phyloP scores from a whole-genome alignment of 2,113 vertebrate genomes.

The Lampris megalopsis region DNA sequence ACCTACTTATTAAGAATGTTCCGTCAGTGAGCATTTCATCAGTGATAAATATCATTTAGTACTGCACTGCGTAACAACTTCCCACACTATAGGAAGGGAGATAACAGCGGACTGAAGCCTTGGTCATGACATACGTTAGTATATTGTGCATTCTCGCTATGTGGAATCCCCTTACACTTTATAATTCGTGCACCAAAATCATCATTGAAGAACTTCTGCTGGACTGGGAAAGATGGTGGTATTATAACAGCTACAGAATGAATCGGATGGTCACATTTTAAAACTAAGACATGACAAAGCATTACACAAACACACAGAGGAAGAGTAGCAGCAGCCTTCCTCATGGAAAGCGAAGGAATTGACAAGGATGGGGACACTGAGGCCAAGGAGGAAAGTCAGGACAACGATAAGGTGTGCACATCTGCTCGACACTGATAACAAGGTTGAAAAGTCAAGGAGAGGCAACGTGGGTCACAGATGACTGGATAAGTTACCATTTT shows the following conservation, averaged over 20 bases:
- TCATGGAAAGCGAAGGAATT: constrained; percentile 21
- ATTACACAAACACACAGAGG: constrained; percentile 78
- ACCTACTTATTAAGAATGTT: neutral
- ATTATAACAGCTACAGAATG: neutral
- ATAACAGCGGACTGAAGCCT: too few relatives aligned
- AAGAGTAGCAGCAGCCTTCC: constrained; percentile 4
- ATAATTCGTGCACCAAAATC: too few relatives aligned
- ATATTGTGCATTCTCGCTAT: too few relatives aligned
- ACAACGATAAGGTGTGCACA: constrained; percentile 50
- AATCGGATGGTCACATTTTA: constrained; percentile 29
- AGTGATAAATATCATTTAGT: neutral
- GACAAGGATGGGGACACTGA: constrained; percentile 34
- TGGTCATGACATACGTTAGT: too few relatives aligned
- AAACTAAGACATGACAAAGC: constrained; percentile 81
- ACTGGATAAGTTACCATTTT: constrained; percentile 9
- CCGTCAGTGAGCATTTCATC: neutral
- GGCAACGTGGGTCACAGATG: constrained; percentile 70
- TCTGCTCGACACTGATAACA: constrained; percentile 39
- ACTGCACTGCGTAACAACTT: too few relatives aligned
- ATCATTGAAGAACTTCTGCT: neutral
- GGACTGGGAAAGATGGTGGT: neutral
- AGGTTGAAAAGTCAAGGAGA: constrained; percentile 43
- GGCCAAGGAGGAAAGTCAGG: constrained; percentile 10
- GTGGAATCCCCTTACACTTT: too few relatives aligned
- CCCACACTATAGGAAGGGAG: too few relatives aligned